Percentiles rank a stretch among this genome's conserved stretches.
These are phyloP conservation scores for Medauroidea extradentata DNA, from an alignment of 1,140 invertebrate genomes.

Conservation along the genomic window DNA sequence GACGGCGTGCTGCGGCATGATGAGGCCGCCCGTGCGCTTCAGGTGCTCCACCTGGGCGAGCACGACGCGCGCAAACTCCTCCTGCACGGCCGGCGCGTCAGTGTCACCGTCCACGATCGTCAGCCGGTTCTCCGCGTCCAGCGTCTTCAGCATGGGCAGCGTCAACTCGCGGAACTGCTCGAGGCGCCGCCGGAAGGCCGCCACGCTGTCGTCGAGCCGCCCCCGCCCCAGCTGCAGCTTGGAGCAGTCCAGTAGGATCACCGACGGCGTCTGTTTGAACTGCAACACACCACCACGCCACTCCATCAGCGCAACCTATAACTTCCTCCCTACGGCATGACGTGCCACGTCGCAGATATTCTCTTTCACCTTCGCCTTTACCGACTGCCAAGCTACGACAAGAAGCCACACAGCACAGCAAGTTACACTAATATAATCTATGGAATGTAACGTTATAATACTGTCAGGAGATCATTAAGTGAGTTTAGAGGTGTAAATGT, in stretches of 20 bases:
- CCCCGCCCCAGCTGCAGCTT: constrained; percentile 77
- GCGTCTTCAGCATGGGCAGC: constrained; percentile 76
- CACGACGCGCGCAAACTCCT: constrained; percentile 65
- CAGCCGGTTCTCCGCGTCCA: constrained; percentile 73
- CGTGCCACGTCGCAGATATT: too few species aligned
- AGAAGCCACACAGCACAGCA: too few species aligned
- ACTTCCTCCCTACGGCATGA: not conserved
- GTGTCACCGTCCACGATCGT: constrained; percentile 81
- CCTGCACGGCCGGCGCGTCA: constrained; percentile 57
- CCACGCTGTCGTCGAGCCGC: constrained; percentile 75
- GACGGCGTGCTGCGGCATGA: constrained; percentile 11
- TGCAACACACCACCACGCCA: constrained; percentile 34
- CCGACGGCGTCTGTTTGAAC: constrained; percentile 67
- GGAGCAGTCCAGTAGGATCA: constrained; percentile 78
- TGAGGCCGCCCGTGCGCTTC: constrained; percentile 38
- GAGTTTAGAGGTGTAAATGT: too few species aligned
- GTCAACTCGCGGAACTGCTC: constrained; percentile 81
- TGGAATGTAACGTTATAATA: too few species aligned
- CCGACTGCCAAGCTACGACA: too few species aligned
- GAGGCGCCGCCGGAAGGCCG: constrained; percentile 73
- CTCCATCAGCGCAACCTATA: not conserved
- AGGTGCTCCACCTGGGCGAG: constrained; percentile 57
- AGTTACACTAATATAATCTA: too few species aligned
- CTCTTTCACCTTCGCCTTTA: too few species aligned
- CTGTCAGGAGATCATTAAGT: too few species aligned